These are phyloP conservation scores for Sceloporus tristichus DNA, from an alignment of 2,113 vertebrate genomes.

Conservation along the genomic window DNA sequence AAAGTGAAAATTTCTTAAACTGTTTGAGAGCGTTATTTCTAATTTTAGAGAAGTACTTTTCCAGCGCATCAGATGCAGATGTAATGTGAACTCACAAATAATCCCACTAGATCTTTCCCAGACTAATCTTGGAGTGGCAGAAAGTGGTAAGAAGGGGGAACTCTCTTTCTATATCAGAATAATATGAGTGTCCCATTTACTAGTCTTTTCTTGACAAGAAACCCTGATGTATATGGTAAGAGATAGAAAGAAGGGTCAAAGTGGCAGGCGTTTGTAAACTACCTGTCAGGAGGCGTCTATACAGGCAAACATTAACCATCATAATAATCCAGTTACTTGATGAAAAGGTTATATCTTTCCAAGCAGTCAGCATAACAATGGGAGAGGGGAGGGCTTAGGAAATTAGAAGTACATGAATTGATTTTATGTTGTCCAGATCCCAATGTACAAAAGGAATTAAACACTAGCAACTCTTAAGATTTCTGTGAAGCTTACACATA, in stretches of 20 bases:
- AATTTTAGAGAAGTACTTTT: slow-evolving; percentile 26
- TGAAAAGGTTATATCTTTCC: slow-evolving; percentile 66
- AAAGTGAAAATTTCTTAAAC: too few relatives aligned
- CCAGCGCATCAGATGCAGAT: slow-evolving; percentile 5
- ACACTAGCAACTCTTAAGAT: background rate
- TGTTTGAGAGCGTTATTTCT: slow-evolving; percentile 27
- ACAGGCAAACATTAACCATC: slow-evolving; percentile 24
- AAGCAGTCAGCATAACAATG: slow-evolving; percentile 56
- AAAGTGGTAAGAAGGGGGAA: slow-evolving; percentile 14
- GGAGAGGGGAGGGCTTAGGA: background rate
- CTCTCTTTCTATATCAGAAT: slow-evolving; percentile 24
- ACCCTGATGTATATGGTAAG: background rate
- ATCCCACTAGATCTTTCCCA: slow-evolving; percentile 25
- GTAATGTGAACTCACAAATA: background rate
- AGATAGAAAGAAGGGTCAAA: slow-evolving; percentile 45
- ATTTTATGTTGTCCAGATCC: slow-evolving; percentile 22
- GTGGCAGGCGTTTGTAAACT: slow-evolving; percentile 28
- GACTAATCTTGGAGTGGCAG: slow-evolving; percentile 31
- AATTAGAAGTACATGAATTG: slow-evolving; percentile 26
- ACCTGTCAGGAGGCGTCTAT: slow-evolving; percentile 23
- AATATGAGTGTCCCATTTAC: slow-evolving; percentile 41
- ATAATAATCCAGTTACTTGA: slow-evolving; percentile 42
- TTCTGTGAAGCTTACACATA: background rate
- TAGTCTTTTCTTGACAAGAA: slow-evolving; percentile 52
- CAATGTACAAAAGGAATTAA: background rate